Evolutionary conservation across 2,797 vertebrate genomes (phyloP).

Genomic region (Enteromius anoplus): DNA sequence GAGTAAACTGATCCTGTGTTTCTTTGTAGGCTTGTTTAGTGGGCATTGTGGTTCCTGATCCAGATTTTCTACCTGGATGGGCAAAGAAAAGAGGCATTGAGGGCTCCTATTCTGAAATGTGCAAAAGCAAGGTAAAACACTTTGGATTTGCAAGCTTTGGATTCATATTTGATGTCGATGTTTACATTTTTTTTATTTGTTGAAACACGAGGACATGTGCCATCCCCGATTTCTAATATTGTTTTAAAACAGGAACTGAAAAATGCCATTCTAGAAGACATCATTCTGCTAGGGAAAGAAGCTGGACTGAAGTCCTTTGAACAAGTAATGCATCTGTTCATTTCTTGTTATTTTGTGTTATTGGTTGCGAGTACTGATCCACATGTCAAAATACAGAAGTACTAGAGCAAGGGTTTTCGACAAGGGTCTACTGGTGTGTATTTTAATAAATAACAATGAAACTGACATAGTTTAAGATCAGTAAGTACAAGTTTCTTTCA

Average conservation of each 20-base stretch:
- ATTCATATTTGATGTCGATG: background rate
- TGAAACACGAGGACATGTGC: background rate
- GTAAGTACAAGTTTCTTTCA: too few relatives aligned
- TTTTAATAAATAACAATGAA: background rate
- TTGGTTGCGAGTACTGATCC: background rate
- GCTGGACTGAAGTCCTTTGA: constrained; percentile 95
- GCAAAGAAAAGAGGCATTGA: constrained; percentile 84
- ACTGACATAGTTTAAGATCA: background rate
- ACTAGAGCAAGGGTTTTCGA: too few relatives aligned
- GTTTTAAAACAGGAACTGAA: constrained; percentile 82
- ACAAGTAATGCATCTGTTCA: constrained; percentile 78
- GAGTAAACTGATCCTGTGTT: constrained; percentile 7
- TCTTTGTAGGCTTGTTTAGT: constrained; percentile 87
- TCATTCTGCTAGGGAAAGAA: constrained; percentile 88
- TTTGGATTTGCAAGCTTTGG: background rate
- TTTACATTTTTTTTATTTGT: background rate
- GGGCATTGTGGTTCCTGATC: constrained; percentile 89
- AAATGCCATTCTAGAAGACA: constrained; percentile 86
- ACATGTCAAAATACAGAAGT: background rate
- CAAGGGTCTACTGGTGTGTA: too few relatives aligned
- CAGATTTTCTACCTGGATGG: constrained; percentile 84
- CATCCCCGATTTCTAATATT: background rate
- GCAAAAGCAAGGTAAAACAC: constrained; percentile 82
- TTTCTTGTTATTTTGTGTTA: background rate
- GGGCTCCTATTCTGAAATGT: constrained; percentile 87